Evolutionary conservation across 2,888 invertebrate genomes (phyloP).

Genomic region (Hirudinaria manillensis): DNA sequence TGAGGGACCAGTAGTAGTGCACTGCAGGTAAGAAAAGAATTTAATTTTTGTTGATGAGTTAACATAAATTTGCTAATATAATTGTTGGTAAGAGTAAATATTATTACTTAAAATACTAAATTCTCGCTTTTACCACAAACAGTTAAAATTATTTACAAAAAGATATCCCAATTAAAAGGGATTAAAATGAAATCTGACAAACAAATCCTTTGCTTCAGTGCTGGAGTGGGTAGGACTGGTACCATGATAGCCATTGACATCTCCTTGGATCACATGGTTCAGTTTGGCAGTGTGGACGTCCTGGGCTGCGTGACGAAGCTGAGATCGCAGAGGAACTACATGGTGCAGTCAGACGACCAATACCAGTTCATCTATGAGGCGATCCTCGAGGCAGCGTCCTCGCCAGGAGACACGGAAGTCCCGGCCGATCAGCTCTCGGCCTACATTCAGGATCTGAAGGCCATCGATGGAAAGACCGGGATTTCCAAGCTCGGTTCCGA

Average conservation of each 20-base stretch:
- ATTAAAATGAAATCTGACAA: neutral
- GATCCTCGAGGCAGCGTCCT: constrained; percentile 78
- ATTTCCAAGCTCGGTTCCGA: neutral
- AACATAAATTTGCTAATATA: neutral
- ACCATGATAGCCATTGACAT: constrained; percentile 81
- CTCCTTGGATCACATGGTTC: constrained; percentile 79
- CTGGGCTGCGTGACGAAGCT: constrained; percentile 97
- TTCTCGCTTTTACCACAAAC: neutral
- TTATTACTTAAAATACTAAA: neutral
- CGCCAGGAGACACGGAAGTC: constrained; percentile 91
- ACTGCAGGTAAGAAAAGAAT: constrained; percentile 63
- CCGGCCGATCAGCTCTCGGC: constrained; percentile 86
- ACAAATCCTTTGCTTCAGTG: constrained; percentile 56
- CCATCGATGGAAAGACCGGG: neutral
- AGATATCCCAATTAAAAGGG: no score
- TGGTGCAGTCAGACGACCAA: constrained; percentile 93
- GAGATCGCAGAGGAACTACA: constrained; percentile 94
- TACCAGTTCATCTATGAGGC: constrained; percentile 99
- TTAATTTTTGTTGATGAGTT: neutral
- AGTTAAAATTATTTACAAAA: no score
- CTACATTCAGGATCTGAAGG: constrained; percentile 86
- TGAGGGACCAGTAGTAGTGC: constrained; percentile 86
- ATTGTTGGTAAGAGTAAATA: neutral
- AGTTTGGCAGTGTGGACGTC: constrained; percentile 79
- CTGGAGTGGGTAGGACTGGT: constrained; percentile 62